These are phyloP conservation scores for Discoglossus pictus DNA, from an alignment of 2,797 vertebrate species.

Conservation along the genomic window DNA sequence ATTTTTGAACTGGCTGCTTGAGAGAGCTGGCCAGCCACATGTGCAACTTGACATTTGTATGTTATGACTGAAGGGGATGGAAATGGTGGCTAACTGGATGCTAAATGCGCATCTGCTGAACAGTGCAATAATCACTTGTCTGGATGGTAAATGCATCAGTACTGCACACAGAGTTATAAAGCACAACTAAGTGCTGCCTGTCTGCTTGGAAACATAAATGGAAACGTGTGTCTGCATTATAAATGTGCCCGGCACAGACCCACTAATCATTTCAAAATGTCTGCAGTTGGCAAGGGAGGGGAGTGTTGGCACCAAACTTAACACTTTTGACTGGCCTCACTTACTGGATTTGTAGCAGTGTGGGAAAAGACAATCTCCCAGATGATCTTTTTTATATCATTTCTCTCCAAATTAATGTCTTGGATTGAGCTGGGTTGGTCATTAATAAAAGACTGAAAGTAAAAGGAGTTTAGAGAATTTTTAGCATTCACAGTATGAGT, in stretches of 20 bases:
- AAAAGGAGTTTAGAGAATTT: conserved; percentile 20
- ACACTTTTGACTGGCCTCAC: conserved; percentile 38
- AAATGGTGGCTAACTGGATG: conserved; percentile 31
- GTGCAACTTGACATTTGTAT: conserved; percentile 26
- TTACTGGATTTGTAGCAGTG: conserved; percentile 28
- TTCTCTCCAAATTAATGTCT: conserved; percentile 52
- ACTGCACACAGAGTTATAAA: conserved; percentile 24
- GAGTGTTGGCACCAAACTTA: conserved; percentile 36
- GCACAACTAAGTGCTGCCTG: conserved; percentile 27
- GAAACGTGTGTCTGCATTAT: conserved; percentile 38
- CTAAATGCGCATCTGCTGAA: conserved; percentile 27
- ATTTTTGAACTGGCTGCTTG: background rate
- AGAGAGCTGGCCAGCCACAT: conserved; percentile 7
- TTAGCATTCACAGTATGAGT: background rate
- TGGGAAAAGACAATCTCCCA: conserved; percentile 42
- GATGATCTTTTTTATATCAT: conserved; percentile 47
- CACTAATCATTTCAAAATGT: conserved; percentile 47
- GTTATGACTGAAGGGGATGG: conserved; percentile 19
- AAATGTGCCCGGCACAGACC: conserved; percentile 40
- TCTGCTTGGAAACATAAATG: conserved; percentile 49
- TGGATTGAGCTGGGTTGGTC: conserved; percentile 38
- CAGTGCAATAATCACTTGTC: conserved; percentile 36
- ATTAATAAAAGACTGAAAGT: conserved; percentile 52
- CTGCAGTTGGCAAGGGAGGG: conserved; percentile 33
- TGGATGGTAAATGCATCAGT: conserved; percentile 35